Base-by-base conservation (phyloP, 2,888 invertebrate genomes). In the Euzetes globulus region DNA sequence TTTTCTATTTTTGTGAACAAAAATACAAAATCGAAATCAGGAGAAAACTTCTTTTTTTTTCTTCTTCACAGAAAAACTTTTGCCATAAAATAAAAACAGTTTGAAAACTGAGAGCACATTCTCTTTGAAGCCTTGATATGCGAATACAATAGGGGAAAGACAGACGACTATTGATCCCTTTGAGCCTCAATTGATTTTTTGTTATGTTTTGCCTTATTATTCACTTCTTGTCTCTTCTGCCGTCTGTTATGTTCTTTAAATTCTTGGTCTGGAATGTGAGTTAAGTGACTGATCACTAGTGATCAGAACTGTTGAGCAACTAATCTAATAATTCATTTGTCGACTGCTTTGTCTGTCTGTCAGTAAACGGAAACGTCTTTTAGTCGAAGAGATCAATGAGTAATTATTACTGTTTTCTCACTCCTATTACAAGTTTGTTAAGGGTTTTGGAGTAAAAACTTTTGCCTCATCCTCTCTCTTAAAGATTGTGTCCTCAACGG, bases 321-420 rank as follows among this genome's bases (percentile, higher is more conserved):
- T 60, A 27, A 60, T 60, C 58, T 29, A 60, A 60, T 60, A 60
- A 60, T 27, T 60, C 13, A 60, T n/a, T 60, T 60, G 55, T 55
- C 55, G 55, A 55, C 9, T 25, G n/a, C n/a, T n/a, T n/a, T n/a
- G n/a, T n/a, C n/a, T n/a, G n/a, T n/a, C n/a, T 55, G 58, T 60
- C 58, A 60, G 27, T 60, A 60, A 60, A 60, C 58, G 58, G 58
- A 60, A 60, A 60, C 58, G 25, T 15, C 58, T 60, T 27, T 27
- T 29, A 29, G 22, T 13, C 9, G 13, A 60, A 27, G 29, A 60
- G 58, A 60, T 60, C 58, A 60, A 60, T 60, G 58, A 60, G 27
- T 60, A 60, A 60, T 60, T 60, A 60, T 60, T 60, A 27, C 13
- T 60, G 29, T 60, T 60, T 27, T 60, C 52, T n/a, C 52, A 19